Conservation (phyloP, 1,140 invertebrate species). For the Macrobrachium rosenbergii region DNA sequence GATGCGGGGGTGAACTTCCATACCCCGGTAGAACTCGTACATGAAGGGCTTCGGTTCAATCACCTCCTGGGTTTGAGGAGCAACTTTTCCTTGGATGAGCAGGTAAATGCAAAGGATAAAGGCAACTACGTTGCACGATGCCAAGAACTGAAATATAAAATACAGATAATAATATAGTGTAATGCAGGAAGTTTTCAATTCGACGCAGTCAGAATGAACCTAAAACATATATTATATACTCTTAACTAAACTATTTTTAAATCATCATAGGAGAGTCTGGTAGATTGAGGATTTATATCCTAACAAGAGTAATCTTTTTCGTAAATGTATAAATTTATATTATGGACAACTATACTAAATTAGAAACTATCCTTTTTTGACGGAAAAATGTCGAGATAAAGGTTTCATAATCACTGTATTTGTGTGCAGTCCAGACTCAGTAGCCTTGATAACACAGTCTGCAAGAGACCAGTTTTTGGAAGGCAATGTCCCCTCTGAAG, state of each 20-base stretch:
- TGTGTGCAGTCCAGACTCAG: no score
- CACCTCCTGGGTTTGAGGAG: conserved; percentile 67
- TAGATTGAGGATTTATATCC: no score
- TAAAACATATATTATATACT: not conserved
- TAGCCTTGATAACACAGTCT: no score
- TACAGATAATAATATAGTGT: not conserved
- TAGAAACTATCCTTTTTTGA: no score
- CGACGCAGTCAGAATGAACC: not conserved
- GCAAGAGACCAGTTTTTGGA: no score
- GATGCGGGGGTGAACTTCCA: conserved; percentile 75
- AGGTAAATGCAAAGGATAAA: conserved; percentile 71
- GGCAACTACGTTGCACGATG: conserved; percentile 73
- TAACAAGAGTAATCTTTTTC: no score
- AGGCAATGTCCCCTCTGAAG: no score
- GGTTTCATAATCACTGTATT: no score
- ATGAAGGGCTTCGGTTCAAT: conserved; percentile 69
- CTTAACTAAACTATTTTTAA: not conserved
- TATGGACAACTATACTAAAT: no score
- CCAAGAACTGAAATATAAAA: conserved; percentile 72
- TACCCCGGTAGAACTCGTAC: conserved; percentile 76
- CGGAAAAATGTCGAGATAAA: no score
- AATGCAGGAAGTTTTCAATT: not conserved
- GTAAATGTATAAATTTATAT: no score
- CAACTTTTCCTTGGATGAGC: conserved; percentile 60
- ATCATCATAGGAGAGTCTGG: no score